phyloP scores from a whole-genome alignment of 2,113 vertebrate species.

The Stigmatopora nigra region DNA sequence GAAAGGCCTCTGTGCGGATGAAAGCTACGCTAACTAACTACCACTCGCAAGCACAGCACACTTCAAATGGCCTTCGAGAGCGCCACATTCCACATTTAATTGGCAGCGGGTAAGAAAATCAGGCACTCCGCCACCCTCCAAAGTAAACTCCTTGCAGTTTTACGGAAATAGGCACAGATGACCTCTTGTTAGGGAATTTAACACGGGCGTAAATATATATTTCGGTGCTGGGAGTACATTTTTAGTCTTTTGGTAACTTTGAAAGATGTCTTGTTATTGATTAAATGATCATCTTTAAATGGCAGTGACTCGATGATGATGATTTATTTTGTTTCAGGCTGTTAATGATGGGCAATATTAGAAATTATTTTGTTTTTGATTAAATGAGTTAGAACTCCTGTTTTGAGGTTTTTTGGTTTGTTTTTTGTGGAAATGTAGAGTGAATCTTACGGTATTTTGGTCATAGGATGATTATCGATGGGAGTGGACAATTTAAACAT shows the following conservation, averaged over 20 bases:
- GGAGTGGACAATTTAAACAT: no score
- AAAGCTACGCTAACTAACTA: conserved; percentile 33
- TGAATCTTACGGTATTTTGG: no score
- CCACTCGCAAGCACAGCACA: conserved; percentile 45
- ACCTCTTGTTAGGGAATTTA: conserved; percentile 48
- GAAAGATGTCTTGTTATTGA: neutral
- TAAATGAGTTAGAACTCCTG: no score
- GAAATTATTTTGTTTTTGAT: no score
- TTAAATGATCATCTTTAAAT: no score
- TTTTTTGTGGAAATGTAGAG: no score
- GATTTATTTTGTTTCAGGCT: no score
- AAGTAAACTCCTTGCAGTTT: conserved; percentile 60
- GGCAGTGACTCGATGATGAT: no score
- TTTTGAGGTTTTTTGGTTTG: no score
- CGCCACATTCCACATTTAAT: conserved; percentile 68
- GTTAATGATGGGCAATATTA: no score
- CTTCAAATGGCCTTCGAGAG: conserved; percentile 61
- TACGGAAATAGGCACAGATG: conserved; percentile 57
- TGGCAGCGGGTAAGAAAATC: conserved; percentile 33
- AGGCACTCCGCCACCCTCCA: conserved; percentile 52
- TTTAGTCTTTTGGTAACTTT: neutral
- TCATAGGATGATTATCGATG: no score
- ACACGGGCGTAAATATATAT: conserved; percentile 43
- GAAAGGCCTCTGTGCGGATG: conserved; percentile 48
- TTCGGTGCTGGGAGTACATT: neutral